Evolutionary conservation across 2,113 vertebrate species (phyloP).

Genomic region (Dromiciops gliroides): DNA sequence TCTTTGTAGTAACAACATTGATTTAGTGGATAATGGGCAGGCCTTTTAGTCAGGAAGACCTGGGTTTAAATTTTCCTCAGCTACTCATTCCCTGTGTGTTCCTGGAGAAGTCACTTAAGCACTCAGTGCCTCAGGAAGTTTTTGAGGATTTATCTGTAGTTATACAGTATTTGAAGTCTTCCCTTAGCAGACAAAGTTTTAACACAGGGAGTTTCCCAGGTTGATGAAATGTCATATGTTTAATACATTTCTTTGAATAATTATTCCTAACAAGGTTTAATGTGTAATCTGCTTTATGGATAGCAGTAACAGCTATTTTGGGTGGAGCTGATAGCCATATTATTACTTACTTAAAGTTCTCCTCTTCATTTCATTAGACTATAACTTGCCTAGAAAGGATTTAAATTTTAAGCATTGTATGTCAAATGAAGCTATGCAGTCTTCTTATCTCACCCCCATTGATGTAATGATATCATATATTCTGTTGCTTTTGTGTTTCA

Average conservation of each 20-base stretch:
- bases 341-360: not conserved
- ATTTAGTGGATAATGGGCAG: not conserved
- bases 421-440: not conserved
- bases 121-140: not conserved
- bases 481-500: not conserved
- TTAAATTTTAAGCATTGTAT: not conserved
- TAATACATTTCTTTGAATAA: not conserved
- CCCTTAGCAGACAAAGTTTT: not conserved
- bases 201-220: not conserved
- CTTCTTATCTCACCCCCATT: not conserved
- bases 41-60: not conserved
- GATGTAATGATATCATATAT: not conserved
- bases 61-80: not conserved
- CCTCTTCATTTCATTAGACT: not conserved
- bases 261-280: not conserved
- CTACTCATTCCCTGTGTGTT: not conserved
- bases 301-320: not conserved
- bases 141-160: not conserved
- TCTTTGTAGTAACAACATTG: not conserved
- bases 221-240: not conserved
- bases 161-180: not conserved
- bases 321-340: not conserved
- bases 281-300: not conserved
- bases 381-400: not conserved
- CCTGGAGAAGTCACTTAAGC: not conserved